These are phyloP conservation scores for Limnodromus scolopaceus DNA, from an alignment of 2,797 vertebrate species.

Conservation along the genomic window DNA sequence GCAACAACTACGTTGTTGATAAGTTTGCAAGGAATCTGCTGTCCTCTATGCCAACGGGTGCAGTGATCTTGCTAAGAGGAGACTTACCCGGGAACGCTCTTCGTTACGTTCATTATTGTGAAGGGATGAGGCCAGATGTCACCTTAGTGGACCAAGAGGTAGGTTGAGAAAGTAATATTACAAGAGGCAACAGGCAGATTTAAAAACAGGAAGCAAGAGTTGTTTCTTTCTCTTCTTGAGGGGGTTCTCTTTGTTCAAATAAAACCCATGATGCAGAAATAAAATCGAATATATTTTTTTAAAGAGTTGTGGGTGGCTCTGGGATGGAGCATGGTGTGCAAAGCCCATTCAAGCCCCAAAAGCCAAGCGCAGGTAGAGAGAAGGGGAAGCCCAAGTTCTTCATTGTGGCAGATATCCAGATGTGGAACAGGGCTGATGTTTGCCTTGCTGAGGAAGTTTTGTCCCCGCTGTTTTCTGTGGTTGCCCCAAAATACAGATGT, in stretches of 20 bases:
- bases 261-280: not conserved
- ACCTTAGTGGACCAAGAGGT: constrained; percentile 97
- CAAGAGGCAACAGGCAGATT: not conserved
- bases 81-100: constrained; percentile 95
- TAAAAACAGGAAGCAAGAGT: not conserved
- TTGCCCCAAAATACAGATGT: not conserved
- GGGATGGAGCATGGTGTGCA: rapidly evolving
- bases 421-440: not conserved
- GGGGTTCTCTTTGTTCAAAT: not conserved
- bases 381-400: not conserved
- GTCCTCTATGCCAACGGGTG: constrained; percentile 84
- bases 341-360: not conserved
- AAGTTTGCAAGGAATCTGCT: constrained; percentile 91
- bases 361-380: not conserved
- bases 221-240: not conserved
- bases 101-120: constrained; percentile 93
- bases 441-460: not conserved
- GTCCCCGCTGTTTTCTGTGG: not conserved
- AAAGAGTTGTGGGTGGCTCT: not conserved
- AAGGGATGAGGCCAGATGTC: constrained; percentile 87
- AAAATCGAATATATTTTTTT: not conserved
- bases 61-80: constrained; percentile 92
- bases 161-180: constrained; percentile 23
- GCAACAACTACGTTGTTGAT: constrained; percentile 86
- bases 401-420: not conserved